Conservation (phyloP, 2,113 vertebrate species). For the Catagonus wagneri region DNA sequence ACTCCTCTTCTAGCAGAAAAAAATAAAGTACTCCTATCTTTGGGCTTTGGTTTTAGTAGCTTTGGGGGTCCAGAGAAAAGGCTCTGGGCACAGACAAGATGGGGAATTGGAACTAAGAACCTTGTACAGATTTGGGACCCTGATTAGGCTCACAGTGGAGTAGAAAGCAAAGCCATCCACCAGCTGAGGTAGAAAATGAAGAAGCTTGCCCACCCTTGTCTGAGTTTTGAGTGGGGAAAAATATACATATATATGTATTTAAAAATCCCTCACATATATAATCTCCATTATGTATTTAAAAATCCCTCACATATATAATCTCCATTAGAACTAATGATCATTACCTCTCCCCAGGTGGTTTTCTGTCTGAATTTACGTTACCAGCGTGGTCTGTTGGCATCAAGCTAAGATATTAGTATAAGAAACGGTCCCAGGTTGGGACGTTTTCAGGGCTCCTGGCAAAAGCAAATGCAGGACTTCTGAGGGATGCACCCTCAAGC, state of each 20-base stretch:
- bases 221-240: neutral
- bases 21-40: neutral
- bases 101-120: neutral
- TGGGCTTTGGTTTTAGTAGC: neutral
- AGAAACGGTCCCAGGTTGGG: neutral
- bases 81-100: neutral
- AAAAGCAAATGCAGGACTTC: conserved; percentile 37
- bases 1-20: neutral
- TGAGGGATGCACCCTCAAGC: neutral
- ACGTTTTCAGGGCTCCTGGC: neutral
- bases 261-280: too few relatives aligned
- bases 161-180: conserved; percentile 28
- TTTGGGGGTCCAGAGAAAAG: neutral
- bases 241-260: neutral
- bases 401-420: neutral
- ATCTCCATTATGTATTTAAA: neutral
- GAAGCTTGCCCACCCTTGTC: neutral
- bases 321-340: neutral
- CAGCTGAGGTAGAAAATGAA: neutral
- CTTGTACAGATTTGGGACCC: neutral
- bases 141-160: neutral
- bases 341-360: neutral
- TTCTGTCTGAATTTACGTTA: conserved; percentile 36
- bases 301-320: too few relatives aligned
- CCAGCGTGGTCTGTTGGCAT: neutral